phyloP scores from a whole-genome alignment of 1,140 invertebrate genomes.

The Tetraneura akinire region DNA sequence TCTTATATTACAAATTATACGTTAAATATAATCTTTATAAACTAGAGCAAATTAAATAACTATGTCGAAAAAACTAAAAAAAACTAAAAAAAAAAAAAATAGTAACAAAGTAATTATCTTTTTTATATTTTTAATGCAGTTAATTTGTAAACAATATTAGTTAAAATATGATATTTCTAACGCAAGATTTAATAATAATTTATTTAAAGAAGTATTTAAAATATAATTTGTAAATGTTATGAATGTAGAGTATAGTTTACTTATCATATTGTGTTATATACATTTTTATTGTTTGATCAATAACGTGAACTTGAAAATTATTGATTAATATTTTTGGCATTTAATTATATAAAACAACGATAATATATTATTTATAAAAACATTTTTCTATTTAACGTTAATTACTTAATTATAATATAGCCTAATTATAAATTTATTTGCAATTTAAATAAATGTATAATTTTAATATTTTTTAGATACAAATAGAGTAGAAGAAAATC shows the following conservation, averaged over 20 bases:
- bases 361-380: background rate
- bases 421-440: background rate
- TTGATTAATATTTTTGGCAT: background rate
- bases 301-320: background rate
- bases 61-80: background rate
- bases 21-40: background rate
- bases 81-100: background rate
- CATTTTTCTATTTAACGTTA: background rate
- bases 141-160: background rate
- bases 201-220: background rate
- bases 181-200: background rate
- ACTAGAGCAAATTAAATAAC: background rate
- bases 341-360: background rate
- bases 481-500: conserved; percentile 11
- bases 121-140: background rate
- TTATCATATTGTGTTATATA: no score
- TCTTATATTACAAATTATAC: background rate
- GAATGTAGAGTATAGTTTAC: no score
- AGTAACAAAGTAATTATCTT: background rate
- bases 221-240: no score
- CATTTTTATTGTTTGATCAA: background rate
- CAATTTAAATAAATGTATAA: background rate
- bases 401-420: background rate
- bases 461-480: conserved; percentile 14
- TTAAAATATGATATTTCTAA: background rate